Evolutionary conservation across 2,797 vertebrate species (phyloP).

Genomic region (Mastacembelus armatus): DNA sequence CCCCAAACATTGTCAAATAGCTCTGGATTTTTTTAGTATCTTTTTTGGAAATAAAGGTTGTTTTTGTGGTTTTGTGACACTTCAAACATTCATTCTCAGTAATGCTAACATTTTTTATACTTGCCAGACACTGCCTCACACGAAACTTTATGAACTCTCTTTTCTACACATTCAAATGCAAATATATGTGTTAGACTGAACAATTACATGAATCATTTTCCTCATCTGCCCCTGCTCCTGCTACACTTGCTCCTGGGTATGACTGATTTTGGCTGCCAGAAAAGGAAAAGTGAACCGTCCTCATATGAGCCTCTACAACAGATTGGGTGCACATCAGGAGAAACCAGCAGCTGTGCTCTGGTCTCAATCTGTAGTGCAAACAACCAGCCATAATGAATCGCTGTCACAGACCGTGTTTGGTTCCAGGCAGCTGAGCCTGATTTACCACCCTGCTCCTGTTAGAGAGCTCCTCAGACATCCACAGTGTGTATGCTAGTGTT

Average conservation of each 20-base stretch:
- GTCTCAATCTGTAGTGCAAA: slow-evolving; percentile 61
- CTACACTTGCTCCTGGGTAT: slow-evolving; percentile 42
- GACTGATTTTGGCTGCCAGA: slow-evolving; percentile 61
- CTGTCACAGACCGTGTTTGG: slow-evolving; percentile 48
- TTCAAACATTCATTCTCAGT: slow-evolving; percentile 1
- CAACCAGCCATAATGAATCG: slow-evolving; percentile 57
- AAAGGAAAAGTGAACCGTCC: slow-evolving; percentile 50
- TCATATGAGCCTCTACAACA: slow-evolving; percentile 41
- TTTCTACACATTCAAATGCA: not conserved
- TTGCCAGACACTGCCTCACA: not conserved
- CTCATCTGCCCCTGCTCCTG: slow-evolving; percentile 36
- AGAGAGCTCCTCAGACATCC: slow-evolving; percentile 16
- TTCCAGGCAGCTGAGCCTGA: slow-evolving; percentile 55
- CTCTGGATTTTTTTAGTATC: not conserved
- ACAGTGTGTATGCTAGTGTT: not conserved
- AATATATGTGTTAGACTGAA: slow-evolving; percentile 1
- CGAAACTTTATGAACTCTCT: not conserved
- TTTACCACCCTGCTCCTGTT: slow-evolving; percentile 27
- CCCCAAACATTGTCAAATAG: no score
- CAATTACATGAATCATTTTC: slow-evolving; percentile 26
- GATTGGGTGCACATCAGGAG: slow-evolving; percentile 44
- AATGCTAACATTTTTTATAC: not conserved
- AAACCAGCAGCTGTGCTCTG: slow-evolving; percentile 64
- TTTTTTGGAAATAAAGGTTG: not conserved
- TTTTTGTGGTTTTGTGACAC: no score